These are phyloP conservation scores for Philaethria dido DNA, from an alignment of 2,888 invertebrate genomes.

Conservation along the genomic window DNA sequence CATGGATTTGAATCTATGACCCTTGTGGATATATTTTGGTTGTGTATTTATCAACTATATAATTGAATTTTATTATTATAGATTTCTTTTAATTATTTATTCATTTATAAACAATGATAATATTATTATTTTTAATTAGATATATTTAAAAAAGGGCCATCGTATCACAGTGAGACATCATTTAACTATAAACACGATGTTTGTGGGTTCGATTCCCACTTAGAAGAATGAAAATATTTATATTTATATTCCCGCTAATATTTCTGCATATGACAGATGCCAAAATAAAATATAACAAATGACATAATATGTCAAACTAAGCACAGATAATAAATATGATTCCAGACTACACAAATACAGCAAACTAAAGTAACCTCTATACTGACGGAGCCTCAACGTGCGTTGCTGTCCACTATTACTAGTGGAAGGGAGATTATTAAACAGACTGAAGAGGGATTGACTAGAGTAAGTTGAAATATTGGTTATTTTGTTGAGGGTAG, in stretches of 20 bases:
- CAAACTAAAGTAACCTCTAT: slow-evolving; percentile 94
- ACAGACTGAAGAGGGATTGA: slow-evolving; percentile 91
- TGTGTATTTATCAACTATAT: neutral
- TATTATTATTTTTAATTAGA: too few species aligned
- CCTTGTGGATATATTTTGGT: too few species aligned
- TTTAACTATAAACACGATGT: neutral
- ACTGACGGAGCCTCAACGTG: slow-evolving; percentile 95
- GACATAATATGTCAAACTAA: neutral
- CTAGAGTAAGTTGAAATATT: slow-evolving; percentile 69
- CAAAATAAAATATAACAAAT: neutral
- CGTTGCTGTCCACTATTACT: slow-evolving; percentile 94
- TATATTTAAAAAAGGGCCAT: too few species aligned
- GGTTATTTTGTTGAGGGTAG: too few species aligned
- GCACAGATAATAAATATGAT: slow-evolving; percentile 1
- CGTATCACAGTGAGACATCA: too few species aligned
- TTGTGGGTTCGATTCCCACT: neutral
- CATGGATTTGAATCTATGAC: neutral
- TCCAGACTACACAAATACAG: slow-evolving; percentile 86
- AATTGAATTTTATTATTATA: too few species aligned
- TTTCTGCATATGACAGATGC: too few species aligned
- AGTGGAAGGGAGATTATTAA: slow-evolving; percentile 94
- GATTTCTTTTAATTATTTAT: too few species aligned
- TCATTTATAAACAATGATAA: too few species aligned
- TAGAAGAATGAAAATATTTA: too few species aligned
- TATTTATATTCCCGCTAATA: too few species aligned